Evolutionary conservation across 2,113 vertebrate species (phyloP).

Genomic region (Dasyornis broadbenti): DNA sequence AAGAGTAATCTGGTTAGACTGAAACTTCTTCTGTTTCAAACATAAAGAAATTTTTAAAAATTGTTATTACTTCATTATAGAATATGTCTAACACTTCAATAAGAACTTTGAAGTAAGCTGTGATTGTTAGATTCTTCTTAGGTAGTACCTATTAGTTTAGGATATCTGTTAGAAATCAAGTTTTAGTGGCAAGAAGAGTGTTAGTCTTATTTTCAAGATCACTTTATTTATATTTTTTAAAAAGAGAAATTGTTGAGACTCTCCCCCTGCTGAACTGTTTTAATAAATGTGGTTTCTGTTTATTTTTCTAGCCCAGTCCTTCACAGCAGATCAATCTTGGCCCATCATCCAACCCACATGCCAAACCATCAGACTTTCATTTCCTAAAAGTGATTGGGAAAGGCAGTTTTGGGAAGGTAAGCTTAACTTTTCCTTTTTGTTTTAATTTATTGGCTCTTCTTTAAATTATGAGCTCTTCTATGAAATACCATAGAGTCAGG

Average conservation of each 20-base stretch:
- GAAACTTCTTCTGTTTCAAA: not conserved
- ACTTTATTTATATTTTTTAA: not conserved
- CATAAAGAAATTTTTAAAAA: not conserved
- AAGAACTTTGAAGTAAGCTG: not conserved
- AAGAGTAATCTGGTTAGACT: not conserved
- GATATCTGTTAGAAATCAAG: not conserved
- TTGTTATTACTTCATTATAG: not conserved
- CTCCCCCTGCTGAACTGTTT: not conserved
- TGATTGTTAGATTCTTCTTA: not conserved
- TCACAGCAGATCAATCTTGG: constrained; percentile 98
- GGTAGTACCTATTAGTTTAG: not conserved
- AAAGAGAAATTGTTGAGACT: not conserved
- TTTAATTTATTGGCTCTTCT: not conserved
- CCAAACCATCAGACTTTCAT: constrained; percentile 96
- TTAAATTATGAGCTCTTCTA: not conserved
- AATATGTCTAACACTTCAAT: not conserved
- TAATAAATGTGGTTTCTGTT: not conserved
- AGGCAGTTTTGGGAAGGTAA: constrained; percentile 95
- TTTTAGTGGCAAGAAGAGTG: not conserved
- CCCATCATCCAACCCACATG: constrained; percentile 94
- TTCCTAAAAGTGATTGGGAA: constrained; percentile 98
- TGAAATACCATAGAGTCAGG: accelerated
- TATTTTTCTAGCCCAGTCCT: constrained; percentile 85
- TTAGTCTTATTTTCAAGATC: not conserved
- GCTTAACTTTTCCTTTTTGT: not conserved